Conservation (phyloP, 1,140 invertebrate species). For the Aphaenogaster floridana region DNA sequence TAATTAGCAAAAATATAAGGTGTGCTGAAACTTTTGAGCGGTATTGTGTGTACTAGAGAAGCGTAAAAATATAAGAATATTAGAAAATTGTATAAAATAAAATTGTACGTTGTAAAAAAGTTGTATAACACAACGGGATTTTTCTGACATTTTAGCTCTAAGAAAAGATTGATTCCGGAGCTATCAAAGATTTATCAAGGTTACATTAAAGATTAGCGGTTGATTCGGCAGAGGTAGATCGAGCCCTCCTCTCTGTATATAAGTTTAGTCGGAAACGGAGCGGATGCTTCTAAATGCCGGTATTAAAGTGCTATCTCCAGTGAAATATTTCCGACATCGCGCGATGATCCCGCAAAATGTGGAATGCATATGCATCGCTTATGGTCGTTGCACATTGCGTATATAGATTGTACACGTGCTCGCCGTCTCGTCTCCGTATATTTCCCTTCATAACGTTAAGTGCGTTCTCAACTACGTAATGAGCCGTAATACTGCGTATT, state of each 20-base stretch:
- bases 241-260: background rate
- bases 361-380: constrained; percentile 44
- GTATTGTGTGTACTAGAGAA: background rate
- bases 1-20: too few species aligned
- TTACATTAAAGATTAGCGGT: constrained; percentile 2
- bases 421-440: constrained; percentile 64
- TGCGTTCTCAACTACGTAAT: constrained; percentile 70
- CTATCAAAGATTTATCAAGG: constrained; percentile 11
- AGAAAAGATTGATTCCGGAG: background rate
- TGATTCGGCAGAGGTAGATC: background rate
- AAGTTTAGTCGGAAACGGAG: constrained; percentile 22
- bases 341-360: constrained; percentile 22
- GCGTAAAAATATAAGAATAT: background rate
- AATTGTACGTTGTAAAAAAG: background rate
- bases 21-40: too few species aligned
- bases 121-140: background rate
- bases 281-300: constrained; percentile 47
- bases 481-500: constrained; percentile 68
- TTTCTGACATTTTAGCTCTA: background rate
- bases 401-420: constrained; percentile 39
- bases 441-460: constrained; percentile 69
- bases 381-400: constrained; percentile 29
- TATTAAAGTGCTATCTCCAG: constrained; percentile 38
- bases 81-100: background rate
- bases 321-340: constrained; percentile 58